These are phyloP conservation scores for Andrena fulva DNA, from an alignment of 2,888 invertebrate genomes.

Conservation along the genomic window DNA sequence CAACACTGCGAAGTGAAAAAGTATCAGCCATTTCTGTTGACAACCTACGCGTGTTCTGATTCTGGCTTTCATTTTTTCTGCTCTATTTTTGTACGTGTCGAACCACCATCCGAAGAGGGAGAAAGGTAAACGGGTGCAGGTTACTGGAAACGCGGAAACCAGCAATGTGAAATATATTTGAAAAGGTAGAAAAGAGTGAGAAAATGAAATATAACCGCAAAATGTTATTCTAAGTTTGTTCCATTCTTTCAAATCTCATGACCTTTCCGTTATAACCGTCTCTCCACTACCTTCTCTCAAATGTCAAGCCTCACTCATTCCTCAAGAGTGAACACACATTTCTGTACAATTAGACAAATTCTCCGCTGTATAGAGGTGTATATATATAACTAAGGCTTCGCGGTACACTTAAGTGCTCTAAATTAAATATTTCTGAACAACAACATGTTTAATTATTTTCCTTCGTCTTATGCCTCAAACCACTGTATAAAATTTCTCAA, in stretches of 20 bases:
- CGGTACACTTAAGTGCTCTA: background rate
- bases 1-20: background rate
- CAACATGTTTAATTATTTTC: background rate
- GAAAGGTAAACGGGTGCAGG: background rate
- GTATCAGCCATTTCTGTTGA: background rate
- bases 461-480: background rate
- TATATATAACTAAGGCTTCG: slow-evolving; percentile 20
- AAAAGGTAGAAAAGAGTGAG: background rate
- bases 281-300: slow-evolving; percentile 35
- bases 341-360: slow-evolving; percentile 25
- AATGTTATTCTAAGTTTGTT: slow-evolving; percentile 16
- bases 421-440: slow-evolving; percentile 28
- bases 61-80: background rate
- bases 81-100: background rate
- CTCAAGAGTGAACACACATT: slow-evolving; percentile 16
- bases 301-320: slow-evolving; percentile 17
- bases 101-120: background rate
- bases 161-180: background rate
- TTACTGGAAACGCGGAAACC: background rate
- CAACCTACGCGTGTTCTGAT: background rate
- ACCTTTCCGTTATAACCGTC: slow-evolving; percentile 23
- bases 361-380: slow-evolving; percentile 21
- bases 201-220: slow-evolving; percentile 19
- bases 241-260: slow-evolving; percentile 28
- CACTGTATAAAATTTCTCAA: too few species aligned